Base-by-base conservation (phyloP, 1,140 invertebrate species). In the Cydia splendana region DNA sequence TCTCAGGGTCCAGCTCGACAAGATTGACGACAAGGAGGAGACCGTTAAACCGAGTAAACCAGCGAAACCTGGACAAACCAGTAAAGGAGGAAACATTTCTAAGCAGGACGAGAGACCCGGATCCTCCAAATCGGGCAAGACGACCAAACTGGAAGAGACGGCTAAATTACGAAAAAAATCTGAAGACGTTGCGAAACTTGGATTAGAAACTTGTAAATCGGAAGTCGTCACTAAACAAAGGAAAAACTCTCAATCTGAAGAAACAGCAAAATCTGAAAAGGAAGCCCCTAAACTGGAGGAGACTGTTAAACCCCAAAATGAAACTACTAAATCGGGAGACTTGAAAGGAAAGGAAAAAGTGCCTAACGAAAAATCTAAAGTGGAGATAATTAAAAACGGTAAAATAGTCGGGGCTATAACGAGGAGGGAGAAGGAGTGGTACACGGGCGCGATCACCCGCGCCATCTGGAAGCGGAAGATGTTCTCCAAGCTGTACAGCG, bases 401-500 rank as follows among this genome's bases (percentile, higher is more conserved):
- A 57, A 18, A 57, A 15, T 57, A 57, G 5, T 57, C 5, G 53
- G 18, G 6, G 53, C 13, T 9, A 18, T 20, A 20, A 20, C 15
- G 0, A 57, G 53, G n/a, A 57, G 79, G 13, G 77, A 84, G 30
- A 87, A 82, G 38, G 86, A 89, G 13, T 84, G 78, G 20, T 92
- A 85, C 42, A 20, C 62, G 38, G 79, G 78, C 0, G 65, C 42
- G 0, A 7, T 88, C 3, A 84, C 79, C 1, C 88, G 82, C 65
- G 69, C 84, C 3, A 76, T 92, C 15, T 92, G 90, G 90, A 87
- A 83, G 75, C 78, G 89, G 74, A 88, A 87, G 48, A 77, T 79
- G 71, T 84, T 80, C 51, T 53, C 76, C 0, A 81, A 74, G 48
- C 12, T 84, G 6, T 83, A 84, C 75, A 77, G 38, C 13, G 3